Conservation (phyloP, 2,888 invertebrate genomes). For the Tetropium fuscum region DNA sequence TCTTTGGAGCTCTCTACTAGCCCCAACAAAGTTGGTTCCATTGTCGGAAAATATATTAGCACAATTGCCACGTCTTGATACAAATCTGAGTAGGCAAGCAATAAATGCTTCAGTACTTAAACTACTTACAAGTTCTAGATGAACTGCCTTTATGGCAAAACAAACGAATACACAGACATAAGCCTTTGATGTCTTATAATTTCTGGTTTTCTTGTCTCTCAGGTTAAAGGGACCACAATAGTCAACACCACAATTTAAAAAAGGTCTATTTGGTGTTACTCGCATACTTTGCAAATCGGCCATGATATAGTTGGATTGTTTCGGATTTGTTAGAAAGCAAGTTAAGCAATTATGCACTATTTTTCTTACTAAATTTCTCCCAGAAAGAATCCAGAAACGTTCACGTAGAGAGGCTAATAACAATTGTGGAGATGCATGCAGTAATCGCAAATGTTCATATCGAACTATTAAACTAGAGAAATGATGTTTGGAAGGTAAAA, state of each 20-base stretch:
- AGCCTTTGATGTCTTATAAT: constrained; percentile 35
- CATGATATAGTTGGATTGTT: constrained; percentile 40
- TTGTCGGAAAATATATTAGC: constrained; percentile 41
- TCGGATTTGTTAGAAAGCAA: constrained; percentile 43
- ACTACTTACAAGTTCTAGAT: constrained; percentile 40
- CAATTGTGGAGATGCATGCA: constrained; percentile 33
- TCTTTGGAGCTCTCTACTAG: constrained; percentile 33
- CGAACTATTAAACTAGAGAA: constrained; percentile 34
- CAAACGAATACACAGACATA: constrained; percentile 48
- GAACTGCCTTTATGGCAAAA: constrained; percentile 39
- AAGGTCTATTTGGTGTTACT: constrained; percentile 39
- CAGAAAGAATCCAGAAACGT: constrained; percentile 48
- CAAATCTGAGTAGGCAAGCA: constrained; percentile 39
- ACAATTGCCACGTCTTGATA: constrained; percentile 38
- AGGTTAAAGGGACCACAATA: constrained; percentile 47
- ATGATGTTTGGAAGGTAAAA: constrained; percentile 26
- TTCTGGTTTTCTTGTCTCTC: constrained; percentile 44
- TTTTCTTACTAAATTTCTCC: constrained; percentile 38
- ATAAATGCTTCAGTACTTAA: constrained; percentile 35
- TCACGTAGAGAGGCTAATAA: constrained; percentile 36
- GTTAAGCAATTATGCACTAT: constrained; percentile 37
- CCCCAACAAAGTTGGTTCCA: constrained; percentile 44
- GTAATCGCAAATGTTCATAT: constrained; percentile 30
- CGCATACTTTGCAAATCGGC: constrained; percentile 45
- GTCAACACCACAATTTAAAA: constrained; percentile 45